Conservation (phyloP, 2,113 vertebrate genomes). For the Nyctereutes procyonoides region DNA sequence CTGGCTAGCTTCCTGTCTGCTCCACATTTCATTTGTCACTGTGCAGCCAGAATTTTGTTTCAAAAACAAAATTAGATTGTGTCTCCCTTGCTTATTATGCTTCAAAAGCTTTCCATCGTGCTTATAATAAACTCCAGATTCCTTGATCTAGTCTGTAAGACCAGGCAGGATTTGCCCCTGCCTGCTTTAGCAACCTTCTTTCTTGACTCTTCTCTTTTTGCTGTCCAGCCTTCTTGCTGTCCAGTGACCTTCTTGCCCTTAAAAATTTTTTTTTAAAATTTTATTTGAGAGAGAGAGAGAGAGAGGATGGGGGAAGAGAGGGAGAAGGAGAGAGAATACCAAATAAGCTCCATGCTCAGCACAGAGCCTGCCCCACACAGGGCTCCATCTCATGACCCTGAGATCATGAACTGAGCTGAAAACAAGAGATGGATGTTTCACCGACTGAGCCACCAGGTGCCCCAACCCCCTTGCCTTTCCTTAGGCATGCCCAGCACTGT, state of each 20-base stretch:
- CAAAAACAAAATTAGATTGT: neutral
- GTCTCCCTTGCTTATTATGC: neutral
- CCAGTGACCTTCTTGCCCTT: neutral
- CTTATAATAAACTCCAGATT: neutral
- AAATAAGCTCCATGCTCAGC: neutral
- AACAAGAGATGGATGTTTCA: neutral
- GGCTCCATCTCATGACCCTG: neutral
- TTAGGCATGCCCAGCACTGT: neutral
- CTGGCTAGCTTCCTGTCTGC: neutral
- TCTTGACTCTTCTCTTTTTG: neutral
- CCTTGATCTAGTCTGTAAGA: neutral
- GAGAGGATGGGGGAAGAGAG: neutral
- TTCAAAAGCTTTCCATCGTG: neutral
- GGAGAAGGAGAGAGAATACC: neutral
- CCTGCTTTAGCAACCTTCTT: rapidly evolving
- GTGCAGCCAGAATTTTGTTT: neutral
- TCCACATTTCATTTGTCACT: neutral
- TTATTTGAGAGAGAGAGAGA: neutral
- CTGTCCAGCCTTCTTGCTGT: too few species aligned
- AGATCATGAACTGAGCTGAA: neutral
- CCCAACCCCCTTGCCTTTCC: neutral
- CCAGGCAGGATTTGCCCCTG: neutral
- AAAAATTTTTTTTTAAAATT: neutral
- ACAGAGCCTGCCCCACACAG: neutral
- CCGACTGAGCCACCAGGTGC: neutral